Percentiles rank a stretch among this genome's conserved stretches.
These are phyloP conservation scores for Limenitis camilla DNA, from an alignment of 2,888 invertebrate genomes.

Conservation along the genomic window DNA sequence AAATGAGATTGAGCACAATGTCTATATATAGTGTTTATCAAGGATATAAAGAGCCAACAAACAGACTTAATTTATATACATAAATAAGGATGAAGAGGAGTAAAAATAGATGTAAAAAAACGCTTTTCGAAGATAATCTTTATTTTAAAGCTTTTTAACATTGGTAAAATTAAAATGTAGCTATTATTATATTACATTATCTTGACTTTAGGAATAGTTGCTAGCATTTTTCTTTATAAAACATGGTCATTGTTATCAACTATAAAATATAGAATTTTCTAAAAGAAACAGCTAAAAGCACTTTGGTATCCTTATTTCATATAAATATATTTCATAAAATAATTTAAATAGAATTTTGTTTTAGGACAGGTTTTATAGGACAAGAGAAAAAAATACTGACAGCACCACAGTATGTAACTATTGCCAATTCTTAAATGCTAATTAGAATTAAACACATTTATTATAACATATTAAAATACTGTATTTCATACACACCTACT, in stretches of 20 bases:
- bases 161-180: constrained; percentile 20
- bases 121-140: constrained; percentile 6
- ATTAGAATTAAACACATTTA: constrained; percentile 5
- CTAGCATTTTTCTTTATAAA: constrained; percentile 12
- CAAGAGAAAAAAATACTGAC: constrained; percentile 14
- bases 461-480: constrained; percentile 8
- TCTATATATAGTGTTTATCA: too few relatives aligned
- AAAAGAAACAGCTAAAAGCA: constrained; percentile 18
- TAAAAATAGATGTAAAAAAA: neutral
- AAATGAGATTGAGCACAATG: too few relatives aligned
- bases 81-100: neutral
- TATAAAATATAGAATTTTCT: constrained; percentile 17
- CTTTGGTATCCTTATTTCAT: constrained; percentile 17
- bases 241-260: constrained; percentile 17
- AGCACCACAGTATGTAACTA: constrained; percentile 21
- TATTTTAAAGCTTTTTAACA: constrained; percentile 34
- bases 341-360: constrained; percentile 16
- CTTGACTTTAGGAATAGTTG: constrained; percentile 7
- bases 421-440: constrained; percentile 18
- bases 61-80: too few relatives aligned
- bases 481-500: constrained; percentile 9
- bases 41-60: too few relatives aligned
- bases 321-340: constrained; percentile 17
- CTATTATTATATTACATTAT: neutral
- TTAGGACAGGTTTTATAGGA: constrained; percentile 9